phyloP scores from a whole-genome alignment of 2,888 invertebrate species.

The Nephrotoma flavescens region DNA sequence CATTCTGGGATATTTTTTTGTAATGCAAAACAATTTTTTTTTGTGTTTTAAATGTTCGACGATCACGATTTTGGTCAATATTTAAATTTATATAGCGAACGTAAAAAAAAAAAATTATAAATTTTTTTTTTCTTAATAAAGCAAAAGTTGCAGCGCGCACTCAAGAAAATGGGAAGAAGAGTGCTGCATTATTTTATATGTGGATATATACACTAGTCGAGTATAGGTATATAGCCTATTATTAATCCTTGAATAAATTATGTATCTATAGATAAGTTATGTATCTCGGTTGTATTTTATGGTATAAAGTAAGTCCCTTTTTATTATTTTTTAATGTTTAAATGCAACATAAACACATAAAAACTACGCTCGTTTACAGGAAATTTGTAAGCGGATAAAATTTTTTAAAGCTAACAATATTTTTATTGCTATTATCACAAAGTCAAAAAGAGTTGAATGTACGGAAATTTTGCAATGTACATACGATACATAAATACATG shows the following conservation, averaged over 20 bases:
- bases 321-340: neutral
- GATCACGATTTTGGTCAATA: conserved; percentile 4
- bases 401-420: neutral
- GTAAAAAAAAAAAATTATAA: neutral
- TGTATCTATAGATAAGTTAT: neutral
- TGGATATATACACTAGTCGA: neutral
- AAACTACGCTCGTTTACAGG: neutral
- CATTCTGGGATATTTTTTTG: neutral
- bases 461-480: neutral
- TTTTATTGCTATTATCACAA: neutral
- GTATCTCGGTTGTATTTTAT: neutral
- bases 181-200: neutral
- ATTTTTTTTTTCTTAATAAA: neutral
- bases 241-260: conserved; percentile 4
- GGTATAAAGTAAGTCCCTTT: neutral
- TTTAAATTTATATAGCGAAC: neutral
- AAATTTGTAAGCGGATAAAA: neutral
- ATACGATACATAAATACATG: neutral
- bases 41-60: neutral
- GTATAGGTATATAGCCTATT: neutral
- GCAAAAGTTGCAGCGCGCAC: neutral
- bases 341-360: neutral
- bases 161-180: neutral
- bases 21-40: neutral
- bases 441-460: neutral